Conservation (phyloP, 2,888 invertebrate genomes). For the Trichacis sp. region DNA sequence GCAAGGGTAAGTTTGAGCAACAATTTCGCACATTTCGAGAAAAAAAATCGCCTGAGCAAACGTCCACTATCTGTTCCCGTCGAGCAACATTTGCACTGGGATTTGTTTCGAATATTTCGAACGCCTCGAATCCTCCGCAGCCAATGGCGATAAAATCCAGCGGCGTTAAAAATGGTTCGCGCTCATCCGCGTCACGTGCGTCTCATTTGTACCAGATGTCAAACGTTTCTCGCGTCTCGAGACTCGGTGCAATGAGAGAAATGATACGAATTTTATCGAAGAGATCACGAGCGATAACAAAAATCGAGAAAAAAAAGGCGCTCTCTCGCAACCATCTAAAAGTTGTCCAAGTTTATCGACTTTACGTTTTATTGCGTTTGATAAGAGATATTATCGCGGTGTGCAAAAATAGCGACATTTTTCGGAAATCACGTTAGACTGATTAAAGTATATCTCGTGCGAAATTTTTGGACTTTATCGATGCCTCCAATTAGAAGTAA, state of each 20-base stretch:
- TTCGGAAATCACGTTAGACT: too few relatives aligned
- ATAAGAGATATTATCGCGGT: too few relatives aligned
- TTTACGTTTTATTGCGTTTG: background rate
- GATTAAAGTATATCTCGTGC: too few relatives aligned
- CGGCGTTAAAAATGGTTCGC: constrained; percentile 5
- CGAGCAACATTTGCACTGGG: background rate
- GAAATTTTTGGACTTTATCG: too few relatives aligned
- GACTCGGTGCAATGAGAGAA: constrained; percentile 26
- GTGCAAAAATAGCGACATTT: too few relatives aligned
- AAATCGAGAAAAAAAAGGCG: too few relatives aligned
- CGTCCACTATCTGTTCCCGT: constrained; percentile 9
- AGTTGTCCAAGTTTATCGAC: constrained; percentile 10
- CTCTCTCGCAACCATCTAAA: background rate
- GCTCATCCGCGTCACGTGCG: constrained; percentile 48
- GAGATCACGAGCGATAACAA: constrained; percentile 14
- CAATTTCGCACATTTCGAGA: too few relatives aligned
- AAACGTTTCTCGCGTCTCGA: constrained; percentile 39
- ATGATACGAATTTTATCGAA: constrained; percentile 27
- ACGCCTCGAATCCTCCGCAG: too few relatives aligned
- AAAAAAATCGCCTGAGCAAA: background rate
- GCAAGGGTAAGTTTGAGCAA: constrained; percentile 75
- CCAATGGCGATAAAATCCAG: background rate
- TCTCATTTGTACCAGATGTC: constrained; percentile 54
- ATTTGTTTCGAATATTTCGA: background rate
- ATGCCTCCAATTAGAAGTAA: too few relatives aligned